Evolutionary conservation across 1,140 invertebrate genomes (phyloP).

Genomic region (Wasmannia auropunctata): DNA sequence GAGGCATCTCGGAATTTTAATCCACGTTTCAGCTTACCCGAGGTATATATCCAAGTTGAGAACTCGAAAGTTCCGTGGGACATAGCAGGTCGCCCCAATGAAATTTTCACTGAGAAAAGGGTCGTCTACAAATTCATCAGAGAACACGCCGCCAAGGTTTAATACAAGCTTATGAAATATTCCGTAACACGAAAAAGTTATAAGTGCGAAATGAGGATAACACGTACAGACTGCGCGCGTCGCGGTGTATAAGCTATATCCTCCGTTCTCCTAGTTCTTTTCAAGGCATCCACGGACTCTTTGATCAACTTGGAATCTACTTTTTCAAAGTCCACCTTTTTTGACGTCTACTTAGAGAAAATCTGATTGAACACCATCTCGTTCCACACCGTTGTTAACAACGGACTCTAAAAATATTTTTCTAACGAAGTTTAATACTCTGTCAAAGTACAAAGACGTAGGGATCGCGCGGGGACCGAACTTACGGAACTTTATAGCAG

Average conservation of each 20-base stretch:
- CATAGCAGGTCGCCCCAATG: background rate
- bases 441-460: background rate
- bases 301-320: conserved; percentile 49
- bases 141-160: conserved; percentile 14
- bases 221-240: background rate
- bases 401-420: conserved; percentile 1
- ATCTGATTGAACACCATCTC: conserved; percentile 15
- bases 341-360: conserved; percentile 12
- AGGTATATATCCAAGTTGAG: conserved; percentile 19
- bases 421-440: conserved; percentile 7
- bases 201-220: conserved; percentile 27
- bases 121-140: conserved; percentile 41
- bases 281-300: conserved; percentile 29
- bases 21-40: background rate
- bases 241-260: background rate
- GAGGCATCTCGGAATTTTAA: conserved; percentile 27
- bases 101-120: conserved; percentile 44
- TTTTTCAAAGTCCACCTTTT: conserved; percentile 22
- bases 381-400: conserved; percentile 19
- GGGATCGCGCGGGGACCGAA: background rate
- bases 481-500: background rate
- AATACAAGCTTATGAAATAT: conserved; percentile 59
- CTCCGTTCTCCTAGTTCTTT: conserved; percentile 1
- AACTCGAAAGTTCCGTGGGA: conserved; percentile 22
- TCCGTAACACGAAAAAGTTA: conserved; percentile 40